Conservation (phyloP, 1,140 invertebrate species). For the Heliconius eleuchia region DNA sequence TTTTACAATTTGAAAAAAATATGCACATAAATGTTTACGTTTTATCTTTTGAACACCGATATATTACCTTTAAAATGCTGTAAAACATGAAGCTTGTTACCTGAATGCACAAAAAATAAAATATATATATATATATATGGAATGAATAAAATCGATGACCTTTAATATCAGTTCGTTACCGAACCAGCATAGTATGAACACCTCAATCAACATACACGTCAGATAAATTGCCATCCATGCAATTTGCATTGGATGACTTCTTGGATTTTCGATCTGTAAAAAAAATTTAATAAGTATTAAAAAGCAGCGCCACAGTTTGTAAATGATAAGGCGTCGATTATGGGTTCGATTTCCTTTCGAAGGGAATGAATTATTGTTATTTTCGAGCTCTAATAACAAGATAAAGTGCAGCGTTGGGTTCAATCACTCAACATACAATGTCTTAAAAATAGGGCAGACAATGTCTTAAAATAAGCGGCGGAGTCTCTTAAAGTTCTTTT, state of each 20-base stretch:
- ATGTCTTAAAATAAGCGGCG: too few species aligned
- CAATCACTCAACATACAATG: too few species aligned
- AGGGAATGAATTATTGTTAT: too few species aligned
- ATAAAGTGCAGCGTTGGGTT: too few species aligned
- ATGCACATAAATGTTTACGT: neutral
- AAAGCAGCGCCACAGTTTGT: too few species aligned
- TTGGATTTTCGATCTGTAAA: constrained; percentile 71
- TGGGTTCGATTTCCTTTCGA: too few species aligned
- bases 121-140: constrained; percentile 14
- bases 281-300: neutral
- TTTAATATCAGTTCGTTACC: constrained; percentile 77
- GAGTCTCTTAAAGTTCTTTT: too few species aligned
- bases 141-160: constrained; percentile 48
- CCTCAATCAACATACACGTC: constrained; percentile 77
- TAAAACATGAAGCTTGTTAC: constrained; percentile 23
- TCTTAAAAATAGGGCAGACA: too few species aligned
- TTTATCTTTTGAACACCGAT: constrained; percentile 8
- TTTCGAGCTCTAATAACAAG: too few species aligned
- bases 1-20: neutral
- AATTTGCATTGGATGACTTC: constrained; percentile 73
- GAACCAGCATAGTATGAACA: constrained; percentile 79
- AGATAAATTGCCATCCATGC: constrained; percentile 77
- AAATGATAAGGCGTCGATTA: too few species aligned
- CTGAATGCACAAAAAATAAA: constrained; percentile 21
- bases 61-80: neutral